Conservation (phyloP, 1,140 invertebrate species). For the Vollenhovia emeryi region DNA sequence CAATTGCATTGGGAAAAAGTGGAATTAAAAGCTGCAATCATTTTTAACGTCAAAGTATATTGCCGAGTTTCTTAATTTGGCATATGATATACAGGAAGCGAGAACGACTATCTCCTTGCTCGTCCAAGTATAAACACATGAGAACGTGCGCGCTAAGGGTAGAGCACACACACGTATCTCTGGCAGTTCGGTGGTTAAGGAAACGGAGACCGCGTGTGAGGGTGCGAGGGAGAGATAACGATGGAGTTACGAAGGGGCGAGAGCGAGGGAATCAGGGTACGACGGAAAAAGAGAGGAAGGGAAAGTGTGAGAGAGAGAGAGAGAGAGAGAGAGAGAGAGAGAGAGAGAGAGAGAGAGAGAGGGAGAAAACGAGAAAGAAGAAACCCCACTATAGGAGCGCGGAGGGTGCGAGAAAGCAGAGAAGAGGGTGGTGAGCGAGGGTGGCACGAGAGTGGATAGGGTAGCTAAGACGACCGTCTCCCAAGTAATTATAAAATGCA, state of each 20-base stretch:
- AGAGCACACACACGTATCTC: slow-evolving; percentile 6
- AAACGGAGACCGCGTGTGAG: slow-evolving; percentile 44
- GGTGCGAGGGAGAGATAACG: slow-evolving; percentile 57
- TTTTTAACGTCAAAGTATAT: slow-evolving; percentile 33
- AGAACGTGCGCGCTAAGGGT: slow-evolving; percentile 44
- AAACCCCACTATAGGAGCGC: slow-evolving; percentile 69
- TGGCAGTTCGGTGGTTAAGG: slow-evolving; percentile 51
- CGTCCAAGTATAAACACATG: slow-evolving; percentile 62
- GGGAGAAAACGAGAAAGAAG: slow-evolving; percentile 66
- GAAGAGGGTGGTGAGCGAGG: slow-evolving; percentile 70
- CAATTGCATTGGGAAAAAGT: background rate
- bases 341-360: slow-evolving; percentile 22
- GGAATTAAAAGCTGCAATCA: background rate
- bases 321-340: slow-evolving; percentile 59
- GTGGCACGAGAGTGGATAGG: slow-evolving; percentile 77
- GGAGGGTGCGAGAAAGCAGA: slow-evolving; percentile 76
- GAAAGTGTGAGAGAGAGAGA: background rate
- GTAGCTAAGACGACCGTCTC: slow-evolving; percentile 85
- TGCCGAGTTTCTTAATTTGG: slow-evolving; percentile 40
- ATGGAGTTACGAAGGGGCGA: slow-evolving; percentile 54
- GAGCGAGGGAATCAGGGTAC: slow-evolving; percentile 65
- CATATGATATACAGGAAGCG: slow-evolving; percentile 28
- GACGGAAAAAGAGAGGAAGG: slow-evolving; percentile 53
- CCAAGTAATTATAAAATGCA: slow-evolving; percentile 86
- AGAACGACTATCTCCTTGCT: slow-evolving; percentile 59